These are phyloP conservation scores for Bruchidius siliquastri DNA, from an alignment of 2,888 invertebrate species.

Conservation along the genomic window DNA sequence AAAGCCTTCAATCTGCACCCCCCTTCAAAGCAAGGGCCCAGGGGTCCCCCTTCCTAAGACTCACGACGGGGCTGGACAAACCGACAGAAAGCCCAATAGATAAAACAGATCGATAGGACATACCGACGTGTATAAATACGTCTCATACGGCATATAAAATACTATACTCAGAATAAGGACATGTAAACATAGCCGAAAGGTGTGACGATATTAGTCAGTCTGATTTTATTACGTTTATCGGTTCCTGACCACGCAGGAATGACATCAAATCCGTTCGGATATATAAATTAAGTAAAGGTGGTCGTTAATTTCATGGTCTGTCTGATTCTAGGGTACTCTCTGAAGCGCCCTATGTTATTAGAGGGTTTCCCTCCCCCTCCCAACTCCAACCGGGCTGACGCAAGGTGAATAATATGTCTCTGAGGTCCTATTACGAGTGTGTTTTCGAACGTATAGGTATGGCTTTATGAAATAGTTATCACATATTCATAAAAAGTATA, in stretches of 20 bases:
- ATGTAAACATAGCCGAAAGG: neutral
- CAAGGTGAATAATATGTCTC: neutral
- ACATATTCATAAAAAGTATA: no score
- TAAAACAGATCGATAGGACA: no score
- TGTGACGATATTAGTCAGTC: neutral
- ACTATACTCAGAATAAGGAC: no score
- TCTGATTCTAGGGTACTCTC: neutral
- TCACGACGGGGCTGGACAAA: no score
- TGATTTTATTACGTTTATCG: neutral
- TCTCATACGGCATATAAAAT: no score
- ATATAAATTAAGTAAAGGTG: slow-evolving; percentile 4
- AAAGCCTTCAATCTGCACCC: no score
- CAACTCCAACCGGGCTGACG: neutral
- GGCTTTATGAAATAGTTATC: neutral
- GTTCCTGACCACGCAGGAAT: neutral
- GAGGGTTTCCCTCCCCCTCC: neutral
- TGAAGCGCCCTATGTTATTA: neutral
- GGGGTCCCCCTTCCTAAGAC: no score
- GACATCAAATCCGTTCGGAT: slow-evolving; percentile 4
- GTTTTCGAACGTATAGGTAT: neutral
- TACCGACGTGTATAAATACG: no score
- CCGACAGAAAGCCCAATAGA: no score
- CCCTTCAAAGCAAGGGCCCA: no score
- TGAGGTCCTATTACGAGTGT: neutral
- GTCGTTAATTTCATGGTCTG: slow-evolving; percentile 5